Evolutionary conservation across 2,113 vertebrate species (phyloP).

Genomic region (Callithrix jacchus): DNA sequence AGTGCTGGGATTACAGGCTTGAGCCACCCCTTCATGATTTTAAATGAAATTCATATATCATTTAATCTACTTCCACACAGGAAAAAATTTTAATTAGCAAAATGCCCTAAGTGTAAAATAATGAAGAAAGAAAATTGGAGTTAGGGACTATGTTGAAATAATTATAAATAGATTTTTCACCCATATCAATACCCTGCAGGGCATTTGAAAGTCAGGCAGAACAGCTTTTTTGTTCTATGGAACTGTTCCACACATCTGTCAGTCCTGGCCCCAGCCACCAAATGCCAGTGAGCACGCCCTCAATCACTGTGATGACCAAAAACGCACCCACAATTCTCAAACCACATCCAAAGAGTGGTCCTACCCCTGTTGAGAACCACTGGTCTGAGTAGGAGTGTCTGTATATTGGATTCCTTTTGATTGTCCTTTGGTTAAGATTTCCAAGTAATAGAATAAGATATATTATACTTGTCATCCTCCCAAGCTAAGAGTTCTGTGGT

Average conservation of each 20-base stretch:
- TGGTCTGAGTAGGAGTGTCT: background rate
- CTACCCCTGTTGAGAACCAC: background rate
- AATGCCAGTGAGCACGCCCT: background rate
- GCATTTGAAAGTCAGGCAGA: background rate
- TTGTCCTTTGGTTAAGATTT: background rate
- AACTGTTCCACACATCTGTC: conserved; percentile 14
- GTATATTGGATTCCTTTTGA: background rate
- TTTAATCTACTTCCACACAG: background rate
- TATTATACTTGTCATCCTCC: background rate
- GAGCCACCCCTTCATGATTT: background rate
- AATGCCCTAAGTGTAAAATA: background rate
- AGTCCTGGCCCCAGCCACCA: background rate
- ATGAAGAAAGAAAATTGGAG: conserved; percentile 47
- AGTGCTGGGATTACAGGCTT: no score
- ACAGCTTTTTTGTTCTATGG: background rate
- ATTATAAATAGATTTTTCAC: conserved; percentile 37
- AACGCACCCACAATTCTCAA: background rate
- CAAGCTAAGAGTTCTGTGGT: background rate
- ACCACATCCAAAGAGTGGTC: background rate
- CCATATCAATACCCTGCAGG: background rate
- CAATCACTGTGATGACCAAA: background rate
- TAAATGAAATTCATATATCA: conserved; percentile 29
- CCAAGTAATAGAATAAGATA: background rate
- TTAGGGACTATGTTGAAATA: conserved; percentile 12
- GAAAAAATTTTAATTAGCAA: background rate